phyloP scores from a whole-genome alignment of 2,797 vertebrate genomes.

The Mormyrus hasselquistii region DNA sequence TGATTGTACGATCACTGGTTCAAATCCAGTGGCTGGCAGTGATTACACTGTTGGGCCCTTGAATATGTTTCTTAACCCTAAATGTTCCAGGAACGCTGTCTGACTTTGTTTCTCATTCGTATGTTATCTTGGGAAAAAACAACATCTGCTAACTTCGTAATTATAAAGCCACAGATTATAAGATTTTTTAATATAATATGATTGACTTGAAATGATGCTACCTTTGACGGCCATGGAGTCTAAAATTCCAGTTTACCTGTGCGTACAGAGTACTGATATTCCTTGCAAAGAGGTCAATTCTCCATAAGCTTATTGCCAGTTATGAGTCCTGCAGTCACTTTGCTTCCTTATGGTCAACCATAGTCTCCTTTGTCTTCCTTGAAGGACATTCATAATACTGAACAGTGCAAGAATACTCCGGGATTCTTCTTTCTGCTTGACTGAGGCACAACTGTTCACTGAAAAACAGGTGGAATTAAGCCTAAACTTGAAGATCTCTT shows the following conservation, averaged over 20 bases:
- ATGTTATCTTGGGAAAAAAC: not conserved
- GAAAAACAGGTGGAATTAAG: constrained; percentile 3
- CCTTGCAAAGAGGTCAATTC: not conserved
- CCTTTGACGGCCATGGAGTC: not conserved
- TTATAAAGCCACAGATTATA: not conserved
- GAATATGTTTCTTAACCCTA: not conserved
- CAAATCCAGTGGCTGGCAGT: not conserved
- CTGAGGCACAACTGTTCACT: not conserved
- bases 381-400: not conserved
- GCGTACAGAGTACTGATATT: not conserved
- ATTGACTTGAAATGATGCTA: not conserved
- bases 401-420: not conserved
- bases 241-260: not conserved
- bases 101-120: not conserved
- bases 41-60: not conserved
- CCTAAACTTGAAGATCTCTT: not conserved
- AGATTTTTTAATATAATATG: not conserved
- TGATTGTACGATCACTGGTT: not conserved
- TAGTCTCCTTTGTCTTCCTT: not conserved
- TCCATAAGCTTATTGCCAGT: not conserved
- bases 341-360: not conserved
- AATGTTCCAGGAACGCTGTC: not conserved
- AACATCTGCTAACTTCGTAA: not conserved
- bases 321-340: not conserved
- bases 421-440: not conserved